Evolutionary conservation across 1,140 invertebrate species (phyloP), one percentile per base, ranked within the genome.

Genomic region (Papilio glaucus): DNA sequence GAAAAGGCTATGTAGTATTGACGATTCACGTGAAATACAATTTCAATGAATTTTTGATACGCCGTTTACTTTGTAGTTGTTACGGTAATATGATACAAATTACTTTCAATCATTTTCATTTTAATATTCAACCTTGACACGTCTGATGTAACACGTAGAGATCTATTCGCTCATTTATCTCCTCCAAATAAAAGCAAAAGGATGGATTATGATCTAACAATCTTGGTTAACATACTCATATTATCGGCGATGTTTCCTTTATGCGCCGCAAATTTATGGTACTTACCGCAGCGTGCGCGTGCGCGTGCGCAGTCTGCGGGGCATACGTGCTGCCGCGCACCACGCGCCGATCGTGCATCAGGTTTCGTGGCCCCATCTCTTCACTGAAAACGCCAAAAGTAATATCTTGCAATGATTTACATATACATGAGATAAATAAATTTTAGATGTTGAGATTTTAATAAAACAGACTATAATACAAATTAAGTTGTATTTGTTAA

Each of bases 271-370:
- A 18, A 15, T 45, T 9, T 49, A 41, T n/a, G 39, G 18, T 67
- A 92, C 94, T 94, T 85, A 95, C 95, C 75, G 93, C 93, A 18
- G 94, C 87, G n/a, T 86, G 87, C 38, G 94, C 87, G n/a, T 86
- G 87, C 38, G 94, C 94, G 74, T 96, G 94, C 73, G 94, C 89
- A 38, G 94, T 94, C 73, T 96, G 94, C 73, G 94, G 89, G 12
- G 95, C 94, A 88, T 95, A 96, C 53, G 96, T 97, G 85, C 96
- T 97, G 75, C 97, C 97, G 78, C 97, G 94, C 74, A 97, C 95
- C 73, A 98, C 95, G 74, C 97, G 94, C 82, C 95, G 95, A 86
- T 98, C 97, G 90, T 96, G 97, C 97, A 98, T 98, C 80, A 98
- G 95, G 93, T 98, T 97, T 73, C 60, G 74, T 60, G 61, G 76